Evolutionary conservation across 2,113 vertebrate species (phyloP), one percentile per base, ranked within the genome.

Genomic region (Rattus rattus): DNA sequence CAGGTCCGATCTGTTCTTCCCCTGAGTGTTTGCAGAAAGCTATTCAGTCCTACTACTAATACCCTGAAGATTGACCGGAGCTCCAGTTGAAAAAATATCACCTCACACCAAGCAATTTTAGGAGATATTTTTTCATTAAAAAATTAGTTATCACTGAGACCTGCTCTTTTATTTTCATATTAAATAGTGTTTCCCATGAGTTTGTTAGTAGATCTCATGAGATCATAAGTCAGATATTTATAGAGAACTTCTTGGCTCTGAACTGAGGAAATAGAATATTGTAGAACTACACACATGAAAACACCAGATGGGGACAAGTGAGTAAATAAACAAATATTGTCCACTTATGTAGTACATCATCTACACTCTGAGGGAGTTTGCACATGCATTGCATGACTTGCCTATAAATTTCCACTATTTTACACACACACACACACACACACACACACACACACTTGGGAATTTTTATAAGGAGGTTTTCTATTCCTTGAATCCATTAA

Each of bases 141-240:
- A 79, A 89, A 97, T 86, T 14, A 5, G 52, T 39, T 80, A 30
- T 91, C 39, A 52, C 47, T 36, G 87, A 75, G 92, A 92, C 75
- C 43, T 54, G 28, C 36, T 14, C 4, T 33, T 33, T 84, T 36
- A 80, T 36, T 33, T 63, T 94, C 19, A 54, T 54, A 43, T 77
- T 85, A 91, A 96, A 87, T 77, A 54, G 9, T 1, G 36, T 73
- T 95, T 87, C 39, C 43, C 84, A 67, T 76, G 80, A 94, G 69
- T 93, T 89, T 90, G 67, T 67, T 43, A 72, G 67, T 56, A 47
- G 10, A 59, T 72, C 65, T 86, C 70, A 85, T 92, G 88, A 92
- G 49, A 86, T 67, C n/a, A 77, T 47, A 75, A 92, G 24, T 26
- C 65, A 85, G 73, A 39, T 83, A 30, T 54, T 85, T 88, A 91